Percentiles rank a stretch among this genome's conserved stretches.
Conservation (phyloP, 64 coral and sea anemone genomes). For the Anthopleura sola region DNA sequence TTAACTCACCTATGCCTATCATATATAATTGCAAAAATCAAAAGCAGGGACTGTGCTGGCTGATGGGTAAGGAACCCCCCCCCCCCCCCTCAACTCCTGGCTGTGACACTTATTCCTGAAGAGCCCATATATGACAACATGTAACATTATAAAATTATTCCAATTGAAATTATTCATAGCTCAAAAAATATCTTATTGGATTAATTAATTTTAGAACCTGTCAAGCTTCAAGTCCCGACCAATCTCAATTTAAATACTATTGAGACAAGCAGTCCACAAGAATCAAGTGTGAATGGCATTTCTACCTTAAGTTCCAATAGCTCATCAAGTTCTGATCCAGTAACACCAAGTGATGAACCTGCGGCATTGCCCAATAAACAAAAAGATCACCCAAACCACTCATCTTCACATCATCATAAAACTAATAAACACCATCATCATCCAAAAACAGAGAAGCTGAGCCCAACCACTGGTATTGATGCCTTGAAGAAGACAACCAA, state of each 20-base stretch:
- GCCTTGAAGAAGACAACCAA: constrained; percentile 81
- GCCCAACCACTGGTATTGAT: constrained; percentile 54
- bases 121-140: too few relatives aligned
- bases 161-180: too few relatives aligned
- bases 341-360: neutral
- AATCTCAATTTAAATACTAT: neutral
- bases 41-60: too few relatives aligned
- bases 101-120: too few relatives aligned
- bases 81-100: too few relatives aligned
- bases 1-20: too few relatives aligned
- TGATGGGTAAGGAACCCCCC: too few relatives aligned
- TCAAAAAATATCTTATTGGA: neutral
- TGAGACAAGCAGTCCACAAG: neutral
- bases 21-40: too few relatives aligned
- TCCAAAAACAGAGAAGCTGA: constrained; percentile 19
- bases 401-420: neutral
- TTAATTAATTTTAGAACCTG: neutral
- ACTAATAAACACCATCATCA: neutral
- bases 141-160: too few relatives aligned
- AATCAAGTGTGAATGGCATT: neutral
- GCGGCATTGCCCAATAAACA: neutral
- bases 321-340: neutral
- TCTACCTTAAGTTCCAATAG: neutral
- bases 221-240: neutral
- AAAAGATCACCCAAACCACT: neutral